Conservation (phyloP, 2,888 invertebrate species). For the Amphipoea lucens region DNA sequence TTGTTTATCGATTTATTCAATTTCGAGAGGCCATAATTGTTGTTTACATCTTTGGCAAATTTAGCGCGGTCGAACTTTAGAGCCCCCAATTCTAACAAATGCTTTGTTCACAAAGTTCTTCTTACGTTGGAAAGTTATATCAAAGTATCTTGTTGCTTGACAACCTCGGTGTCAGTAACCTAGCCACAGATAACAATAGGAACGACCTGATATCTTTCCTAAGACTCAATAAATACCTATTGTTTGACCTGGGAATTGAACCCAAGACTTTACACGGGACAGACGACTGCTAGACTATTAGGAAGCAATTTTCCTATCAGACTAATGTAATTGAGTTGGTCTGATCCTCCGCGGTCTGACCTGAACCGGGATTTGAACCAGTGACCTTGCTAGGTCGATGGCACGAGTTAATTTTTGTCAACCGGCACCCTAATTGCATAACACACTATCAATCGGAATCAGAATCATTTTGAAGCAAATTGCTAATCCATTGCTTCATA, state of each 20-base stretch:
- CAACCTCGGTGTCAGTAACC: constrained; percentile 36
- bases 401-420: neutral
- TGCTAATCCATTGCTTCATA: no score
- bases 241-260: constrained; percentile 20
- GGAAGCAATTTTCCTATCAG: constrained; percentile 36
- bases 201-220: constrained; percentile 22
- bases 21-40: no score
- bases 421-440: no score
- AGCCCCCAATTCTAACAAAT: neutral
- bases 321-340: constrained; percentile 11
- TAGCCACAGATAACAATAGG: constrained; percentile 10
- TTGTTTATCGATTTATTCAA: no score
- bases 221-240: constrained; percentile 8
- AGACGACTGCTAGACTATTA: constrained; percentile 17
- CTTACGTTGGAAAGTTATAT: neutral
- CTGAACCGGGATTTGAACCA: constrained; percentile 25
- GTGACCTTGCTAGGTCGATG: constrained; percentile 25
- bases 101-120: neutral
- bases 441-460: no score
- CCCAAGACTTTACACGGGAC: neutral
- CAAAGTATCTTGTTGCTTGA: neutral
- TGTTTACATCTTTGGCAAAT: no score
- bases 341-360: constrained; percentile 13
- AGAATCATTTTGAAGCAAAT: no score
- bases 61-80: neutral